Percentiles rank a stretch among this genome's conserved stretches.
Evolutionary conservation across 2,113 vertebrate species (phyloP).

Genomic region (Carollia perspicillata): DNA sequence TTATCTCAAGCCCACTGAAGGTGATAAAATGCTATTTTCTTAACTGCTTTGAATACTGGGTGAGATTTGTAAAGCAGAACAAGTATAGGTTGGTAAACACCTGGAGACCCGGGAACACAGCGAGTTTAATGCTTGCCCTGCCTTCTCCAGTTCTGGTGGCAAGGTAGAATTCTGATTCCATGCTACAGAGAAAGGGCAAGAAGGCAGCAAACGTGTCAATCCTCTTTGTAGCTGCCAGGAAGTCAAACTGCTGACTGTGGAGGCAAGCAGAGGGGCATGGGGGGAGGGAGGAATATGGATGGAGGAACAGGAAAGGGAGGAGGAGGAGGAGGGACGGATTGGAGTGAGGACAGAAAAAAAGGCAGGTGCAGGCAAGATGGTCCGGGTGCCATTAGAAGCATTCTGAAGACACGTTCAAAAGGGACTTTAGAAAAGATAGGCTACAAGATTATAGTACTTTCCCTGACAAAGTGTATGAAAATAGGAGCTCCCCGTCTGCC

Average conservation of each 20-base stretch:
- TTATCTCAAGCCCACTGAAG: not conserved
- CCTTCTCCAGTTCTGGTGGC: not conserved
- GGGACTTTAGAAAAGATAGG: not conserved
- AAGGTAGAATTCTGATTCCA: not conserved
- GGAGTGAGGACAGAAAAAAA: not conserved
- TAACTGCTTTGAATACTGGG: not conserved
- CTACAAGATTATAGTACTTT: not conserved
- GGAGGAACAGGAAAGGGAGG: not conserved
- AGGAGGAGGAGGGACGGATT: not conserved
- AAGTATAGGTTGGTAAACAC: not conserved
- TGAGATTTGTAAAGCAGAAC: conserved; percentile 22
- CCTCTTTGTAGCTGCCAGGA: not conserved
- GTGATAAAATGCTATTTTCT: not conserved
- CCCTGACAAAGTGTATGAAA: not conserved
- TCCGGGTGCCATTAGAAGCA: not conserved
- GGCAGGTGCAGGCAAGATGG: not conserved
- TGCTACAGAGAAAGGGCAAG: not conserved
- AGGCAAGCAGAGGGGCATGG: not conserved
- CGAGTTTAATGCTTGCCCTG: not conserved
- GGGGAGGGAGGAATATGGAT: not conserved
- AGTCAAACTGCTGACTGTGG: not conserved
- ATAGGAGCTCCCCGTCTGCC: not conserved
- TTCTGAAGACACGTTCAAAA: not conserved
- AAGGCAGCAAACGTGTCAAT: not conserved
- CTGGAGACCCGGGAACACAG: not conserved